Conservation (phyloP, 2,888 invertebrate species). For the Ophraella communa region DNA sequence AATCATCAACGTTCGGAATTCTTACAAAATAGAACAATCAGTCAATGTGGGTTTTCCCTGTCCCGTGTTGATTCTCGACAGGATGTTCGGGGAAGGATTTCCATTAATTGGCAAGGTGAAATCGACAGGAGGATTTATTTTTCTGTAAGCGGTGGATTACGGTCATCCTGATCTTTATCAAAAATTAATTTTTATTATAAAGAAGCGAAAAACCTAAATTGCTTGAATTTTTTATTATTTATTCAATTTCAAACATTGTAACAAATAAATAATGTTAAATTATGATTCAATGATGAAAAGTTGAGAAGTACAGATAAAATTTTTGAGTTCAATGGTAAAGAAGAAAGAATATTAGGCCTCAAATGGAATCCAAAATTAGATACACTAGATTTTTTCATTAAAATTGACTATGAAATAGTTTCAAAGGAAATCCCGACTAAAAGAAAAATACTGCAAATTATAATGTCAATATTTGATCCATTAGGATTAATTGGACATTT, state of each 20-base stretch:
- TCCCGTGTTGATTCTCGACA: conserved; percentile 13
- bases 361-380: no score
- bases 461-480: no score
- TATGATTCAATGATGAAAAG: no score
- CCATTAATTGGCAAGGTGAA: conserved; percentile 44
- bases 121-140: conserved; percentile 35
- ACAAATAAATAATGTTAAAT: background rate
- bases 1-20: background rate
- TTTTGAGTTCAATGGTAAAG: no score
- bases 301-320: no score
- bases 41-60: conserved; percentile 24
- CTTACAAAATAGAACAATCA: conserved; percentile 22
- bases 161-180: conserved; percentile 38
- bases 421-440: no score
- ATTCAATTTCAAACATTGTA: background rate
- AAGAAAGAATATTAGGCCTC: no score
- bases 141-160: conserved; percentile 42
- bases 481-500: no score
- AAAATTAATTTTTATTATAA: conserved; percentile 29
- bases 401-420: no score
- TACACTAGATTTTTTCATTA: no score
- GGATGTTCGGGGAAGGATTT: conserved; percentile 39
- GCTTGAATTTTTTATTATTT: background rate
- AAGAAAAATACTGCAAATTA: no score
- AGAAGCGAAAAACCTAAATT: background rate